Base-by-base conservation (phyloP, 2,888 invertebrate species). In the Colletes collaris region DNA sequence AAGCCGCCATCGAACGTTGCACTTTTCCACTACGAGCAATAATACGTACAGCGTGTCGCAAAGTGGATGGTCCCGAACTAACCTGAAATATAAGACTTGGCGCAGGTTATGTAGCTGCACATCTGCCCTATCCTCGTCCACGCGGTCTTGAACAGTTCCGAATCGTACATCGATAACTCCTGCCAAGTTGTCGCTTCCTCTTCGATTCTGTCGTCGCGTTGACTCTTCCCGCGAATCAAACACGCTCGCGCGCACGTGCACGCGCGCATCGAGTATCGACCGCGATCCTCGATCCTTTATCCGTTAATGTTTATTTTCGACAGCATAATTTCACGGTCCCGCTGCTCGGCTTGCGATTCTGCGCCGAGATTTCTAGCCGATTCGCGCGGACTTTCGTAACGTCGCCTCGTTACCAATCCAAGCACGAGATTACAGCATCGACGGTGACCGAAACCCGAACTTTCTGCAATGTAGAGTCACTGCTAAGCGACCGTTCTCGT, bases 1-100 rank as follows among this genome's bases (percentile, higher is more conserved):
- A 4, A 8, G 11, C 64, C n/a, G 52, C 0, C 40, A 55, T 50
- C 60, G 59, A 13, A n/a, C 62, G 53, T 50, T 19, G n/a, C 53
- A 19, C 6, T 52, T 50, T 37, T 40, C 5, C 3, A 10, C 37
- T 8, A 4, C 1, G 11, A 52, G 7, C 19, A n/a, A 19, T 69
- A 60, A 37, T 19, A 27, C 27, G 27, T 27, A 56, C n/a, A 7
- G 35, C 11, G 35, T 27, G 55, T 56, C 44, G 44, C 44, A 46
- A 40, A 40, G 6, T 4, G 11, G 19, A 55, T 19, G 4, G 19
- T 10, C 10, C 27, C 58, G 19, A 78, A 90, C 91, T 86, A 81
- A 91, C 92, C 92, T 91, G 92, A 91, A 76, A 92, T 87, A 82
- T 91, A 92, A 79, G 91, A 91, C 79, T 87, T 90, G 84, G 91